Base-by-base conservation (phyloP, 92 coral and sea anemone species). In the Heteractis magnifica region DNA sequence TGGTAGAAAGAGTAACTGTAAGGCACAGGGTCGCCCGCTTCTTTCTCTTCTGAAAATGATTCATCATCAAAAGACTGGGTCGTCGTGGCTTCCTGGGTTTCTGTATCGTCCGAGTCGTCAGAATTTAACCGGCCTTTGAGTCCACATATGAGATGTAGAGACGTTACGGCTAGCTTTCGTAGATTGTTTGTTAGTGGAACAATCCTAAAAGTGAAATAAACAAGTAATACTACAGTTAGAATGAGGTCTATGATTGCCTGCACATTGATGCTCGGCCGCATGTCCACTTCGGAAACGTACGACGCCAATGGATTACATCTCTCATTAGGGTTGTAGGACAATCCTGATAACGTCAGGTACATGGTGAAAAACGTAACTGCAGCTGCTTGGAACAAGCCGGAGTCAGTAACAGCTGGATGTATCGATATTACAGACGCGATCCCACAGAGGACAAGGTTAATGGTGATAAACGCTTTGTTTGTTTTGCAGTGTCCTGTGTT, bases 241-340 rank as follows among this genome's bases (percentile, higher is more conserved):
- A 90, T 14, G 70, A 96, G 84, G 82, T 96, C 99, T 79, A 96
- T 16, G 65, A 90, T 83, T 19, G 99, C 99, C 86, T 96, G 99
- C 6, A 94, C 83, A 79, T 89, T 94, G 52, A 97, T 85, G 76
- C 83, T 92, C 2, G 99, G 99, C 51, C 99, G 81, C 99, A 97
- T 97, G 80, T 97, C 99, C 4, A 90, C 95, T 52, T 94, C 98
- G 10, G 98, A 93, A 8, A 97, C 87, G 86, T 86, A 97, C 7
- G 92, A 92, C 7, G 99, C 99, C 11, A 94, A 93, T 2, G 99
- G 98, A 77, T 94, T 97, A 75, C 99, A 97, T 41, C 88, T 89
- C 51, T 97, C 99, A 65, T 97, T 90, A 10, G 99, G 99, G 86
- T 97, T 97, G 81, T 94, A 93, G 6, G 99, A 94, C 44, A 97